Evolutionary conservation across 2,113 vertebrate genomes (phyloP).

Genomic region (Chionis minor): DNA sequence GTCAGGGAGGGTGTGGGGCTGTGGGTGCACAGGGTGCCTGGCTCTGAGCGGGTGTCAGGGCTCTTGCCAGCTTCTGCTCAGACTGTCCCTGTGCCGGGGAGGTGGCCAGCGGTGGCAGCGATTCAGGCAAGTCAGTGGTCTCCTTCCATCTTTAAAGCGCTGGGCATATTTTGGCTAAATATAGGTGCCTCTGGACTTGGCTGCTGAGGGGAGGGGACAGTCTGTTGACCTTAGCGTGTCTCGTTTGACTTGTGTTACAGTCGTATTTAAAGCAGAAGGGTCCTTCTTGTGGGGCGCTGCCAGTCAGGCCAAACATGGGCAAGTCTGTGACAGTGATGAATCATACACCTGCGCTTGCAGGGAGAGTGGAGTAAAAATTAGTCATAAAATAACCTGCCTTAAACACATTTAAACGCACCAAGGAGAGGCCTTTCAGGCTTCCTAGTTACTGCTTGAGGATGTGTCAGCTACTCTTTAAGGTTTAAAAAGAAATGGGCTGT

Average conservation of each 20-base stretch:
- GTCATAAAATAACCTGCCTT: background rate
- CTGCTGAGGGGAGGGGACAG: slow-evolving; percentile 25
- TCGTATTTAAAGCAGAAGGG: slow-evolving; percentile 34
- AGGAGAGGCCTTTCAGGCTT: background rate
- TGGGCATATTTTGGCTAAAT: slow-evolving; percentile 71
- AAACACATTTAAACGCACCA: fast-evolving
- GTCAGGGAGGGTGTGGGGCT: background rate
- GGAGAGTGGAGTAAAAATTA: background rate
- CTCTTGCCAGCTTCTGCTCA: background rate
- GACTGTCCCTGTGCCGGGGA: background rate
- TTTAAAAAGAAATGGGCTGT: background rate
- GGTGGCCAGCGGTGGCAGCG: fast-evolving
- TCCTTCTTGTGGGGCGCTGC: background rate
- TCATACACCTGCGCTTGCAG: background rate
- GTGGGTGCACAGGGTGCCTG: background rate
- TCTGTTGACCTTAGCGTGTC: slow-evolving; percentile 54
- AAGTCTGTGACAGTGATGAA: background rate
- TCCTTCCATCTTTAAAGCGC: slow-evolving; percentile 40
- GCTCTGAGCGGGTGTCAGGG: fast-evolving
- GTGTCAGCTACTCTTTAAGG: background rate
- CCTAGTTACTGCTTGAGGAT: background rate
- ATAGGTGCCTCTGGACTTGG: slow-evolving; percentile 53
- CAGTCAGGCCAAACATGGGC: slow-evolving; percentile 30
- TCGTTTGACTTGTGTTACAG: slow-evolving; percentile 47
- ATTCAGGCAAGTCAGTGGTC: slow-evolving; percentile 14